Conservation (phyloP, 2,113 vertebrate species). For the Penelope pileata region DNA sequence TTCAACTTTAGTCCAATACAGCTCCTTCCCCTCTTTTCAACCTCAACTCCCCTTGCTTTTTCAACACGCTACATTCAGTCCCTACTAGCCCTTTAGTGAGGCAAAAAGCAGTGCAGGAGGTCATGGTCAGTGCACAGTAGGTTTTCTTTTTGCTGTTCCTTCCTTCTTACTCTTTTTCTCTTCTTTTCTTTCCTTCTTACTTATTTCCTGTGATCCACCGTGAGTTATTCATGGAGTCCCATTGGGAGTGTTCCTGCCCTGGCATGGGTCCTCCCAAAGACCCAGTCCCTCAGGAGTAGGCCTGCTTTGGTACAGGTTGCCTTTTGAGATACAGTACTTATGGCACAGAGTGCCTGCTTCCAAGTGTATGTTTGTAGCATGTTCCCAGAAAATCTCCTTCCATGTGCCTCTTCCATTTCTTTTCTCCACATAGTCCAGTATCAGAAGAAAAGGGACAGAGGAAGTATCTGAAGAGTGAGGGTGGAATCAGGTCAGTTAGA, state of each 20-base stretch:
- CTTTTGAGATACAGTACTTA: accelerated
- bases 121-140: accelerated
- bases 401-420: background rate
- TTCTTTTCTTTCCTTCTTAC: background rate
- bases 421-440: background rate
- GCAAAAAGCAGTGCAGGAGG: background rate
- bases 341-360: background rate
- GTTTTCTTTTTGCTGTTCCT: background rate
- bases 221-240: background rate
- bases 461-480: background rate
- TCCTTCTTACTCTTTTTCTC: background rate
- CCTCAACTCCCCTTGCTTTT: background rate
- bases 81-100: background rate
- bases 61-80: accelerated
- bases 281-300: background rate
- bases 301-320: too few species aligned
- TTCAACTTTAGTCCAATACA: background rate
- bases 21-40: background rate
- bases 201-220: background rate
- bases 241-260: background rate
- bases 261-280: background rate
- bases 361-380: background rate
- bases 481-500: background rate
- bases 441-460: background rate
- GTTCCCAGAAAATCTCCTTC: background rate